Conservation (phyloP, 2,797 vertebrate genomes). For the Manis crassicaudata region DNA sequence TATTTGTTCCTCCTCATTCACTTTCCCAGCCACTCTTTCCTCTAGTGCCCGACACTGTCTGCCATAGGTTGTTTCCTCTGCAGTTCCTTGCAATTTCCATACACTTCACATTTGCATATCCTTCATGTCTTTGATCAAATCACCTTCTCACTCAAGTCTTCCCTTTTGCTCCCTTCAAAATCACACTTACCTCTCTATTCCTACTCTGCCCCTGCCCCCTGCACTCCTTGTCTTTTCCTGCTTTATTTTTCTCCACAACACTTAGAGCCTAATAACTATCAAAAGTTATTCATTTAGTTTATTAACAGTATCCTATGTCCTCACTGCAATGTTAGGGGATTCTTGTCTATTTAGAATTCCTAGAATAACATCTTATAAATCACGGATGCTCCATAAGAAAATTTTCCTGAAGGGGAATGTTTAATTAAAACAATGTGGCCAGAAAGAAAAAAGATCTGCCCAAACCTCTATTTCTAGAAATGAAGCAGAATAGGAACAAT, state of each 20-base stretch:
- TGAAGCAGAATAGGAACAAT: not conserved
- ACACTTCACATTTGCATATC: not conserved
- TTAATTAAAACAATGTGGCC: not conserved
- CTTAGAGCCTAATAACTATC: not conserved
- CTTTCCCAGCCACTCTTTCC: not conserved
- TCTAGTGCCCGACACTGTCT: not conserved
- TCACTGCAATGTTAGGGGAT: not conserved
- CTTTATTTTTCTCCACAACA: not conserved
- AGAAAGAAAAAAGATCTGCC: not conserved
- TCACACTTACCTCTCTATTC: not conserved
- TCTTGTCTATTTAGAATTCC: not conserved
- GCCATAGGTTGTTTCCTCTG: not conserved
- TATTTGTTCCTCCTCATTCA: not conserved
- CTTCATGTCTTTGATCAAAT: not conserved
- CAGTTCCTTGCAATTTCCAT: not conserved
- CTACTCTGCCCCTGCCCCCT: fast-evolving
- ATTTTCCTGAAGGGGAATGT: not conserved
- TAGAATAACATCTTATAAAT: not conserved
- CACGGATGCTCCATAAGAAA: not conserved
- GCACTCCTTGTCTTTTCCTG: fast-evolving
- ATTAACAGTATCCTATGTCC: not conserved
- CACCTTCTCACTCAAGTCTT: not conserved
- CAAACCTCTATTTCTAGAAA: not conserved
- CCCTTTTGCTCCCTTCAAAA: not conserved
- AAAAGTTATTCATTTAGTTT: not conserved